Evolutionary conservation across 2,113 vertebrate species (phyloP).

Genomic region (Chroicocephalus ridibundus): DNA sequence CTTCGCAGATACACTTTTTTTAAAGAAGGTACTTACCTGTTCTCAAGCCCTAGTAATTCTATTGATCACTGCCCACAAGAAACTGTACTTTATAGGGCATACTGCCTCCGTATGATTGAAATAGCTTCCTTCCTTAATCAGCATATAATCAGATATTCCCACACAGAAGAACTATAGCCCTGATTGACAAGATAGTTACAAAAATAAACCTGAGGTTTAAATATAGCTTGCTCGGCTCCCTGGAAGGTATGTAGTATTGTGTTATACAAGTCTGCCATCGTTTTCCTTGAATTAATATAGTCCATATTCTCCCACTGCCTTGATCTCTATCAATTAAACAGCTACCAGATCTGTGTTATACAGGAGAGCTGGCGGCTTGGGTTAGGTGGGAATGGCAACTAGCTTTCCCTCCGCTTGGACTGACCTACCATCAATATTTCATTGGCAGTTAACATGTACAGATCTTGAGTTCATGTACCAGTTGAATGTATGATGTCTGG

Average conservation of each 20-base stretch:
- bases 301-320: constrained; percentile 23
- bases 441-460: constrained; percentile 3
- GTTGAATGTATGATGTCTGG: constrained; percentile 14
- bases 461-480: constrained; percentile 26
- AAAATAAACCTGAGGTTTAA: constrained; percentile 75
- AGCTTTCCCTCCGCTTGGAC: neutral
- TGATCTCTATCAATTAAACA: constrained; percentile 11
- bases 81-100: constrained; percentile 23
- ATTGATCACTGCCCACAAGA: constrained; percentile 27
- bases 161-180: constrained; percentile 66
- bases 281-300: constrained; percentile 61
- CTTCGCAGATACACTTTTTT: neutral
- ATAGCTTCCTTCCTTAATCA: constrained; percentile 59
- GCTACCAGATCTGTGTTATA: constrained; percentile 2
- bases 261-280: constrained; percentile 73
- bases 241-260: constrained; percentile 70
- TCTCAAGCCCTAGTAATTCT: neutral
- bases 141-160: constrained; percentile 69
- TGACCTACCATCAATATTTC: neutral
- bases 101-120: constrained; percentile 50
- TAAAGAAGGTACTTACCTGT: neutral
- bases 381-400: constrained; percentile 16
- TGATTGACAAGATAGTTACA: constrained; percentile 74
- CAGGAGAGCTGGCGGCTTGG: neutral
- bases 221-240: constrained; percentile 69